A percentile compares a stretch with the other conserved stretches of the same genome.
These are phyloP conservation scores for Megaptera novaeangliae DNA, from an alignment of 2,113 vertebrate species.

Conservation along the genomic window DNA sequence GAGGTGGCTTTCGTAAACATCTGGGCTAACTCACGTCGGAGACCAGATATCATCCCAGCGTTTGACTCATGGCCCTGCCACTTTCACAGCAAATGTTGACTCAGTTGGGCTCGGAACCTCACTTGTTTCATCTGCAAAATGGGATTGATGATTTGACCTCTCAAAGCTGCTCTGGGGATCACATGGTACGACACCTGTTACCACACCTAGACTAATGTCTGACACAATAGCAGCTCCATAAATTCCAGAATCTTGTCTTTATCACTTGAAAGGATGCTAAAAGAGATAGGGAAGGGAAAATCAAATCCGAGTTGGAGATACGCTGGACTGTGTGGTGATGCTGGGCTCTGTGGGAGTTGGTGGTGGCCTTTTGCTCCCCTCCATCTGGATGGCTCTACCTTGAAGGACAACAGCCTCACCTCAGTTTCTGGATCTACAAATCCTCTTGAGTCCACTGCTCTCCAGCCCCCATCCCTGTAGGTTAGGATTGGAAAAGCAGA, in stretches of 20 bases:
- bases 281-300: not conserved
- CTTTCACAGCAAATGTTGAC: not conserved
- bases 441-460: not conserved
- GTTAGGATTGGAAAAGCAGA: not conserved
- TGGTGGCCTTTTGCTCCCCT: not conserved
- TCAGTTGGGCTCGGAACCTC: not conserved
- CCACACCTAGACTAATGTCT: accelerated
- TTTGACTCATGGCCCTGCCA: not conserved
- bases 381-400: accelerated
- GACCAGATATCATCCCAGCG: not conserved
- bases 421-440: not conserved
- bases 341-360: not conserved
- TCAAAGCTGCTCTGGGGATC: not conserved
- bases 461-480: not conserved
- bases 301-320: not conserved
- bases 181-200: not conserved
- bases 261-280: not conserved
- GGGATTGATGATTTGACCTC: not conserved
- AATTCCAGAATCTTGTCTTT: not conserved
- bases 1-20: not conserved
- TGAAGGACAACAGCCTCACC: not conserved
- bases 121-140: not conserved
- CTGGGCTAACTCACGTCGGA: not conserved
- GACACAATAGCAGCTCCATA: not conserved
- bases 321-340: no score